Conservation (phyloP, 2,113 vertebrate species). For the Pavo muticus region DNA sequence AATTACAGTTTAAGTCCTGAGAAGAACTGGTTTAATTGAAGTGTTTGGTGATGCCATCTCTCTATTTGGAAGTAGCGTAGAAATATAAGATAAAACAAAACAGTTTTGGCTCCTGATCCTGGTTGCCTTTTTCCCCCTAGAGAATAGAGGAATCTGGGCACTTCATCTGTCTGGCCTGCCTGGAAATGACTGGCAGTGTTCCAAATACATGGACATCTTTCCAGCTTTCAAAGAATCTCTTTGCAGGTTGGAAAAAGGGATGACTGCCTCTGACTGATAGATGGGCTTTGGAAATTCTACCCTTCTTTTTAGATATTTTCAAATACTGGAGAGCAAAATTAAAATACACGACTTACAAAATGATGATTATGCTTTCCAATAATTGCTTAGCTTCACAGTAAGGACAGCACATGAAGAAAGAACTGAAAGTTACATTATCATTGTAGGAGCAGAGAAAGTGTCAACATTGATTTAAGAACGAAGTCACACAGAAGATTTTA, state of each 20-base stretch:
- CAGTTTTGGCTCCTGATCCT: neutral
- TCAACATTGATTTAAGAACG: conserved; percentile 69
- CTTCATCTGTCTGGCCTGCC: conserved; percentile 32
- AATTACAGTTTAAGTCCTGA: neutral
- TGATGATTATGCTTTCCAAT: conserved; percentile 2
- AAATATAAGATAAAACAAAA: neutral
- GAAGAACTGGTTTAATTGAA: neutral
- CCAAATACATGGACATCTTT: neutral
- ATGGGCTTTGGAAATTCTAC: conserved; percentile 42
- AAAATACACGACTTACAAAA: conserved; percentile 50
- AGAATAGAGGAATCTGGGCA: conserved; percentile 30
- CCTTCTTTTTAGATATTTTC: conserved; percentile 37
- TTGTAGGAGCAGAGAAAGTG: conserved; percentile 50
- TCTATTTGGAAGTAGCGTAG: neutral
- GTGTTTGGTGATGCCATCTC: neutral
- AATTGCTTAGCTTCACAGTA: conserved; percentile 24
- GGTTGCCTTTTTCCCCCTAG: neutral
- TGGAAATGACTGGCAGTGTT: neutral
- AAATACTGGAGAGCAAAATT: conserved; percentile 55
- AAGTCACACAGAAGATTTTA: conserved; percentile 51
- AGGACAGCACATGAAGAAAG: conserved; percentile 6
- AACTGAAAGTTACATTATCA: conserved; percentile 34
- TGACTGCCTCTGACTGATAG: neutral
- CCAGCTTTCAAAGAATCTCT: conserved; percentile 26
- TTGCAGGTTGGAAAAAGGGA: conserved; percentile 28